A percentile compares a stretch with the other conserved stretches of the same genome.
These are phyloP conservation scores for Callinectes sapidus DNA, from an alignment of 2,888 invertebrate genomes.

Conservation along the genomic window DNA sequence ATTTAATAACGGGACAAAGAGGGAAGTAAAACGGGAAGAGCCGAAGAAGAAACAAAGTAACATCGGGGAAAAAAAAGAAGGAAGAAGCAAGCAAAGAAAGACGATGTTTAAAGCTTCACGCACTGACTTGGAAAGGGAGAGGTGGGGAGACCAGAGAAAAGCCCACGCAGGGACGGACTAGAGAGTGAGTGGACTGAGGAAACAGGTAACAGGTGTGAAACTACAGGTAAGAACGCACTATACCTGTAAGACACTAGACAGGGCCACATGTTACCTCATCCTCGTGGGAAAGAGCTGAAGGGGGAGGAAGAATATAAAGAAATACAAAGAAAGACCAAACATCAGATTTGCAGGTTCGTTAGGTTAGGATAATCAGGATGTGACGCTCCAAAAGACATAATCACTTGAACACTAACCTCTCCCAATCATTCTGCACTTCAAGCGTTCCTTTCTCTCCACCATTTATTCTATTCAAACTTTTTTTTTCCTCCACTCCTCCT, in stretches of 20 bases:
- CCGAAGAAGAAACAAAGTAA: not conserved
- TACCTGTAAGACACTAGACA: not conserved
- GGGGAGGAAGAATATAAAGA: not conserved
- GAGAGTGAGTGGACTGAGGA: not conserved
- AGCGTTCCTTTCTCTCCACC: not conserved
- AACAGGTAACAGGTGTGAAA: not conserved
- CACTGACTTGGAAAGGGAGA: not conserved
- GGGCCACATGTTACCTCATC: not conserved
- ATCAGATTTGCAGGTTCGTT: too few species aligned
- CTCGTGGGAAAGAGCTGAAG: not conserved
- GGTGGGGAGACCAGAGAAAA: not conserved
- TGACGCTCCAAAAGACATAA: too few species aligned
- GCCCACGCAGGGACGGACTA: not conserved
- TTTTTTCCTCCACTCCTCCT: not conserved
- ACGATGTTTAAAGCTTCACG: not conserved
- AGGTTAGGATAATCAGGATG: too few species aligned
- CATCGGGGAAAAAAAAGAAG: not conserved
- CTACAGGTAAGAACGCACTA: not conserved
- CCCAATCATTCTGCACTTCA: not conserved
- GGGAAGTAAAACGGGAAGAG: not conserved
- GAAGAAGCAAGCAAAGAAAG: not conserved
- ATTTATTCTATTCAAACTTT: not conserved
- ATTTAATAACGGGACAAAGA: not conserved
- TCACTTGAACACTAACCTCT: not conserved
- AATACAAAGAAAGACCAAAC: too few species aligned